These are phyloP conservation scores for Coptodon bakossiorum DNA, from an alignment of 2,113 vertebrate species.

Conservation along the genomic window DNA sequence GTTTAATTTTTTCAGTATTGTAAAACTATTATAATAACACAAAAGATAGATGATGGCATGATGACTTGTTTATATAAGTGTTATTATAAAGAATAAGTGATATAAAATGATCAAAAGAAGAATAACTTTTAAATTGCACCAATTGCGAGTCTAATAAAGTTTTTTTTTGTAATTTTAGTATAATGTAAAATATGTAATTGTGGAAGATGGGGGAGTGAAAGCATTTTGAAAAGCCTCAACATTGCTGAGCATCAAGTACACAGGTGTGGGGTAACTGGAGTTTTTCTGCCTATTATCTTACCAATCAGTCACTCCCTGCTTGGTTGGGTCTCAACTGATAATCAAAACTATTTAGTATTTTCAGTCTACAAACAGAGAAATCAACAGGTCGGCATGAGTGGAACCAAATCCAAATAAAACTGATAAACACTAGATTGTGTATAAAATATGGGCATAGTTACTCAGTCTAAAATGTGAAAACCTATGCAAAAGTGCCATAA, in stretches of 20 bases:
- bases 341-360: neutral
- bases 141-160: neutral
- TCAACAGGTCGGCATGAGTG: neutral
- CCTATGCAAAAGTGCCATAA: neutral
- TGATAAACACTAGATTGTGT: neutral
- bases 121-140: neutral
- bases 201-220: accelerated
- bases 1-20: neutral
- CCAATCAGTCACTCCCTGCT: neutral
- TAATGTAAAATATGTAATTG: neutral
- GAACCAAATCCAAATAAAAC: neutral
- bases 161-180: neutral
- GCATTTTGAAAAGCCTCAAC: neutral
- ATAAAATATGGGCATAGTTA: neutral
- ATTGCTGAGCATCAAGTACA: neutral
- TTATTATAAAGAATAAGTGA: neutral
- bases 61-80: accelerated
- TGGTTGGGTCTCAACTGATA: neutral
- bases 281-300: neutral
- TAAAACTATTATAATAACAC: neutral
- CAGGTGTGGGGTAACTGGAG: neutral
- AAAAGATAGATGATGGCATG: neutral
- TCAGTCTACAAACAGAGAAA: neutral
- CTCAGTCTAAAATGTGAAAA: neutral
- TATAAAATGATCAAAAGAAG: neutral